A percentile compares a stretch with the other conserved stretches of the same genome.
These are phyloP conservation scores for Ceratitis capitata DNA, from an alignment of 1,140 invertebrate genomes.

Conservation along the genomic window DNA sequence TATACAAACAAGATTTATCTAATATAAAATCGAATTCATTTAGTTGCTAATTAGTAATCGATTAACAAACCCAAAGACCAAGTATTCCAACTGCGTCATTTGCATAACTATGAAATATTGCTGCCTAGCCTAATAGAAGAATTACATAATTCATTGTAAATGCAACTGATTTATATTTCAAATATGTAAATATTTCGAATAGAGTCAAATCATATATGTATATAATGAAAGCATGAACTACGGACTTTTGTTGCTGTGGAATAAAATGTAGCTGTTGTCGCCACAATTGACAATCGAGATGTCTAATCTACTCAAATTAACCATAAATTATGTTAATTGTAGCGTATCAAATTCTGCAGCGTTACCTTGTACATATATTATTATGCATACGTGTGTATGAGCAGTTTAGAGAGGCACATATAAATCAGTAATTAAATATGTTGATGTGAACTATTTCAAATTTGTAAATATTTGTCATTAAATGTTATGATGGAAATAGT, in stretches of 20 bases:
- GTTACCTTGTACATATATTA: too few relatives aligned
- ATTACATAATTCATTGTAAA: neutral
- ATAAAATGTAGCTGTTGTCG: neutral
- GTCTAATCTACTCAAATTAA: neutral
- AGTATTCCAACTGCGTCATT: neutral
- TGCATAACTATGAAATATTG: neutral
- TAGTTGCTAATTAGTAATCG: neutral
- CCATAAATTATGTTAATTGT: constrained; percentile 1
- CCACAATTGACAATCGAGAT: neutral
- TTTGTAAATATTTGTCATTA: too few relatives aligned
- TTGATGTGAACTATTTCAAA: neutral
- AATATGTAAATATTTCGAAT: neutral
- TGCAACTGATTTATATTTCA: neutral
- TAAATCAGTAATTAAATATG: too few relatives aligned
- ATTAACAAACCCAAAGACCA: neutral
- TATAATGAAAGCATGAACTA: too few relatives aligned
- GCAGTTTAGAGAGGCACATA: neutral
- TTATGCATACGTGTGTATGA: too few relatives aligned
- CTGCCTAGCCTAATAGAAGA: neutral
- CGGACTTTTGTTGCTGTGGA: neutral
- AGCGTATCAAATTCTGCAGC: neutral
- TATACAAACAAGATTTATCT: too few relatives aligned
- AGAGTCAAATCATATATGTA: too few relatives aligned
- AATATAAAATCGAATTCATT: too few relatives aligned
- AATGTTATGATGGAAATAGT: too few relatives aligned